A percentile compares a stretch with the other conserved stretches of the same genome.
Evolutionary conservation across 1,140 invertebrate genomes (phyloP).

Genomic region (Callitettix versicolor): DNA sequence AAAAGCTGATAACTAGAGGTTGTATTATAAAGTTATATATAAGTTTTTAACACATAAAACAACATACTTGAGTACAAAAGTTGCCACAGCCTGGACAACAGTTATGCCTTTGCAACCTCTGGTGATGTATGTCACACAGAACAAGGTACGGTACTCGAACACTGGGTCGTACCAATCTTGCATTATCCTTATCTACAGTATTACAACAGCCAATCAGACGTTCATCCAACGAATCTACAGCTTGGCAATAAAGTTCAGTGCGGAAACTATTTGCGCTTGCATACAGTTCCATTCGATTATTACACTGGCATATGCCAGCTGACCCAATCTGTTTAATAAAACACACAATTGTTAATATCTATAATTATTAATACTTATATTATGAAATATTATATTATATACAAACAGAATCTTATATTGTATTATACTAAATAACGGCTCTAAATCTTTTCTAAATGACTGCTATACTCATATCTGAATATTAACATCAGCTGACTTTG

Average conservation of each 20-base stretch:
- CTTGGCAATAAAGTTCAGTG: slow-evolving; percentile 46
- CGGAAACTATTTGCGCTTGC: slow-evolving; percentile 35
- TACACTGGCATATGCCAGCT: slow-evolving; percentile 37
- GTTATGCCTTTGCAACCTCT: slow-evolving; percentile 66
- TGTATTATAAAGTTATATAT: not conserved
- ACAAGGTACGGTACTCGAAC: slow-evolving; percentile 71
- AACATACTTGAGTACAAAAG: slow-evolving; percentile 75
- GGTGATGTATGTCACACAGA: slow-evolving; percentile 70
- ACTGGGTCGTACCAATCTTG: slow-evolving; percentile 54
- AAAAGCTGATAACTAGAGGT: no score
- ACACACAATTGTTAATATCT: not conserved
- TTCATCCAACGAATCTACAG: slow-evolving; percentile 68
- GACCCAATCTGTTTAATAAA: slow-evolving; percentile 29
- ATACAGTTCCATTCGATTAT: slow-evolving; percentile 36
- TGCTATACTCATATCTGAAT: no score
- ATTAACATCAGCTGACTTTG: no score
- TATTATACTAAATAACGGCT: no score
- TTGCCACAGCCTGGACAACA: slow-evolving; percentile 84
- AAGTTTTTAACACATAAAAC: not conserved
- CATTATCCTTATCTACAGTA: slow-evolving; percentile 45
- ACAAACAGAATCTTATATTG: no score
- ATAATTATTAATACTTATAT: not conserved
- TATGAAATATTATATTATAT: not conserved
- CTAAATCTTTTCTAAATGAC: no score
- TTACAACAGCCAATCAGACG: slow-evolving; percentile 72